Evolutionary conservation across 2,888 invertebrate species (phyloP).

Genomic region (Elysia crispata): DNA sequence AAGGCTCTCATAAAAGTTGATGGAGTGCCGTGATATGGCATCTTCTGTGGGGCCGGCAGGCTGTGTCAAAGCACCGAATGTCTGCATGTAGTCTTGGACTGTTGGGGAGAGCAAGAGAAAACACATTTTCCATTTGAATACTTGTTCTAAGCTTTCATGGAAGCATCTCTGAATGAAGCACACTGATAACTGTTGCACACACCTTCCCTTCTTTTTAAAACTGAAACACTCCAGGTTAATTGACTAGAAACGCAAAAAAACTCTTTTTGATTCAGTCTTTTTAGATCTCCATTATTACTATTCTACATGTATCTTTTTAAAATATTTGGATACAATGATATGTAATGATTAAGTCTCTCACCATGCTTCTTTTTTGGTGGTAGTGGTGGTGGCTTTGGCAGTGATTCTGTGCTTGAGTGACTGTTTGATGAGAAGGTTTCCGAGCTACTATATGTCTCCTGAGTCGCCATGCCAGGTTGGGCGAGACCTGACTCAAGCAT

Average conservation of each 20-base stretch:
- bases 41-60: constrained; percentile 82
- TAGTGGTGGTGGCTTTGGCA: constrained; percentile 84
- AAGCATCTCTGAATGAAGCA: too few relatives aligned
- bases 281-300: too few relatives aligned
- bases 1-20: constrained; percentile 82
- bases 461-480: constrained; percentile 65
- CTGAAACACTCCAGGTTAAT: too few relatives aligned
- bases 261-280: too few relatives aligned
- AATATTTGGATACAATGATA: too few relatives aligned
- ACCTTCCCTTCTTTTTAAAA: too few relatives aligned
- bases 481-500: constrained; percentile 53
- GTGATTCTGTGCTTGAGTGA: constrained; percentile 69
- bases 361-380: constrained; percentile 96
- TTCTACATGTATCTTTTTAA: too few relatives aligned
- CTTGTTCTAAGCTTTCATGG: background rate
- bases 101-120: constrained; percentile 45
- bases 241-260: too few relatives aligned
- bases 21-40: constrained; percentile 91
- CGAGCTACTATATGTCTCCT: constrained; percentile 71
- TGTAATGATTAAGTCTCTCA: constrained; percentile 80
- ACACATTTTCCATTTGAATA: background rate
- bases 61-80: constrained; percentile 91
- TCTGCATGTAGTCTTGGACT: constrained; percentile 97
- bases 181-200: too few relatives aligned
- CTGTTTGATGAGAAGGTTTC: constrained; percentile 71